Evolutionary conservation across 2,888 invertebrate genomes (phyloP).

Genomic region (Perdita meconis): DNA sequence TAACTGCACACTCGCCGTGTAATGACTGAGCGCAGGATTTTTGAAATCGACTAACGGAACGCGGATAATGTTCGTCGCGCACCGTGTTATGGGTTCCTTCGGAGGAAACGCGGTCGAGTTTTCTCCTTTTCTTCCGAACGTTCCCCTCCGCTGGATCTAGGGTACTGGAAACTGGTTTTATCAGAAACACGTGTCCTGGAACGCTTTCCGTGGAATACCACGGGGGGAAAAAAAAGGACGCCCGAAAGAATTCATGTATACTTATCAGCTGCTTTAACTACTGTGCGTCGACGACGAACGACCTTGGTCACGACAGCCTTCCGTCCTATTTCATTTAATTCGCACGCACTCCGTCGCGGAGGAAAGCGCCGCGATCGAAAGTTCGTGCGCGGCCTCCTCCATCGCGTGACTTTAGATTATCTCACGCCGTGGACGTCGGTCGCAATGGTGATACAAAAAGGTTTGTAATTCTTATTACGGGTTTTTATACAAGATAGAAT

Average conservation of each 20-base stretch:
- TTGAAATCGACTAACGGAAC: conserved; percentile 38
- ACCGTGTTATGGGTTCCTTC: conserved; percentile 16
- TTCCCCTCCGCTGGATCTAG: not conserved
- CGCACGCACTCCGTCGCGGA: conserved; percentile 11
- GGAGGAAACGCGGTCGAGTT: conserved; percentile 51
- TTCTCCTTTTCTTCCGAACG: conserved; percentile 46
- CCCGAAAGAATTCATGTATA: conserved; percentile 20
- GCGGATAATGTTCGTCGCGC: conserved; percentile 22
- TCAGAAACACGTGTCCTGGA: not conserved
- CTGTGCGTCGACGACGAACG: conserved; percentile 13
- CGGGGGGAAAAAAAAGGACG: not conserved
- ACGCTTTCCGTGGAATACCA: not conserved
- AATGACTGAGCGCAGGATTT: conserved; percentile 3
- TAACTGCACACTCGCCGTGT: conserved; percentile 8
- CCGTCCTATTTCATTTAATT: conserved; percentile 38
- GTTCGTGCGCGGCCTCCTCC: conserved; percentile 14
- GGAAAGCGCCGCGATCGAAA: conserved; percentile 8
- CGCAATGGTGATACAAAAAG: not conserved
- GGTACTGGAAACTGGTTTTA: too few relatives aligned
- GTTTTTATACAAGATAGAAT: too few relatives aligned
- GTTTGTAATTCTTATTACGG: not conserved
- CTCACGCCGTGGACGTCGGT: not conserved
- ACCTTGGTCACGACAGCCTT: conserved; percentile 51
- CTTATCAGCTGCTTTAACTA: conserved; percentile 21
- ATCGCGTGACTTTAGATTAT: conserved; percentile 33